A percentile compares a stretch with the other conserved stretches of the same genome.
phyloP scores from a whole-genome alignment of 2,113 vertebrate species.

The Aldabrachelys gigantea region DNA sequence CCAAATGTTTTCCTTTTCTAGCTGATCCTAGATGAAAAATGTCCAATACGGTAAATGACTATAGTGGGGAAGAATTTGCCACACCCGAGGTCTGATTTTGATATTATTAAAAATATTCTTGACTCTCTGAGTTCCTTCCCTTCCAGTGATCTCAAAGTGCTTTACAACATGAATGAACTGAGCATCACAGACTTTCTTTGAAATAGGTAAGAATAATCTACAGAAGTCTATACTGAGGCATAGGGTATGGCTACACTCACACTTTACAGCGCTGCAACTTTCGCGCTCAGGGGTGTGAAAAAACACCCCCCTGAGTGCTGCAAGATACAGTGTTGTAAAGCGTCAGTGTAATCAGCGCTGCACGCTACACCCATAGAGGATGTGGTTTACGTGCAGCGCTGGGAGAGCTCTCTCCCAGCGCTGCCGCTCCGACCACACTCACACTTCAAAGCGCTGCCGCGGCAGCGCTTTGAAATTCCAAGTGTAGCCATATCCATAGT shows the following conservation, averaged over 20 bases:
- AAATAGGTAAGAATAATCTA: not conserved
- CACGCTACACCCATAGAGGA: too few relatives aligned
- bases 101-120: constrained; percentile 15
- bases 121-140: constrained; percentile 12
- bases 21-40: constrained; percentile 34
- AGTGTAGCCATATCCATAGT: not conserved
- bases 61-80: constrained; percentile 56
- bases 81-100: constrained; percentile 35
- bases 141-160: not conserved
- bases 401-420: too few relatives aligned
- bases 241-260: too few relatives aligned
- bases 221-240: not conserved
- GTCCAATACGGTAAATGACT: constrained; percentile 28
- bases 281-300: too few relatives aligned
- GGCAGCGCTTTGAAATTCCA: too few relatives aligned
- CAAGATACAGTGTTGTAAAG: too few relatives aligned
- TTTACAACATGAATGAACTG: not conserved
- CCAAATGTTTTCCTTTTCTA: constrained; percentile 49
- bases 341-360: too few relatives aligned
- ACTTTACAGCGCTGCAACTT: too few relatives aligned
- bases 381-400: too few relatives aligned
- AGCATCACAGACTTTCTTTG: not conserved
- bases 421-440: too few relatives aligned
- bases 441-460: too few relatives aligned
- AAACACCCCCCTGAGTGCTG: too few relatives aligned